Conservation (phyloP, 2,888 invertebrate genomes). For the Mimumesa dahlbomi region DNA sequence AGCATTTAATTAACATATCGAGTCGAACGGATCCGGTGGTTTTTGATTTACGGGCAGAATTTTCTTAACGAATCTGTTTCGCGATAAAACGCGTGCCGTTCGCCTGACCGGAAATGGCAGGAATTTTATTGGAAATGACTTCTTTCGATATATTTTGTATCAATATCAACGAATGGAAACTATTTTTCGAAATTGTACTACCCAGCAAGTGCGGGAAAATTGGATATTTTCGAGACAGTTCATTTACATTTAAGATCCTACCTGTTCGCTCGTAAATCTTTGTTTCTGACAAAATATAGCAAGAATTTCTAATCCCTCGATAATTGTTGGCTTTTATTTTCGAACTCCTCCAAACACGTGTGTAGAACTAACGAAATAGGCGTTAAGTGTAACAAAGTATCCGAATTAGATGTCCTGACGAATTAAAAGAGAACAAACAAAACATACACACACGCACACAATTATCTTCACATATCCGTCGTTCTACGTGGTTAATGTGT, state of each 20-base stretch:
- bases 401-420: background rate
- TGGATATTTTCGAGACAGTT: too few relatives aligned
- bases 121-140: too few relatives aligned
- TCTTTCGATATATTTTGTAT: too few relatives aligned
- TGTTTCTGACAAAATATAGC: too few relatives aligned
- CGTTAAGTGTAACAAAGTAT: background rate
- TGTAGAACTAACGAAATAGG: background rate
- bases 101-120: constrained; percentile 1
- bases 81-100: background rate
- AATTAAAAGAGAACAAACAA: background rate
- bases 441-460: too few relatives aligned
- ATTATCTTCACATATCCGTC: constrained; percentile 8
- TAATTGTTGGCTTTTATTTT: too few relatives aligned
- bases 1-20: constrained; percentile 58
- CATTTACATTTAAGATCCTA: too few relatives aligned
- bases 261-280: too few relatives aligned
- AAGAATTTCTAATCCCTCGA: too few relatives aligned
- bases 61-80: constrained; percentile 39
- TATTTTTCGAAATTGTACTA: too few relatives aligned
- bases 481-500: constrained; percentile 17
- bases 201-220: too few relatives aligned
- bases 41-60: constrained; percentile 46
- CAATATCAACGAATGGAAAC: too few relatives aligned
- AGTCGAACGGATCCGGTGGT: constrained; percentile 17
- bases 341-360: background rate